These are phyloP conservation scores for Ypsolopha sequella DNA, from an alignment of 2,888 invertebrate species.

Conservation along the genomic window DNA sequence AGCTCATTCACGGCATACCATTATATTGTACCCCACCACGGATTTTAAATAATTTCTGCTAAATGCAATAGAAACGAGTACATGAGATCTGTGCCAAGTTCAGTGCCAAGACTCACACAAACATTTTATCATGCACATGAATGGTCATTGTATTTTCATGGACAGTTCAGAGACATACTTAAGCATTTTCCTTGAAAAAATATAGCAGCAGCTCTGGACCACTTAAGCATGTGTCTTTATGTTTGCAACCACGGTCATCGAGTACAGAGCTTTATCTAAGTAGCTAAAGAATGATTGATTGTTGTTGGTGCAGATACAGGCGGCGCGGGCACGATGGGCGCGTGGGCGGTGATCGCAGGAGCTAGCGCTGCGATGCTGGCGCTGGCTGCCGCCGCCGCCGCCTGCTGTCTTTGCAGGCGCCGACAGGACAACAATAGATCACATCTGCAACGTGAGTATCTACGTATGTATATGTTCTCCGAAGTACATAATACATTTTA, in stretches of 20 bases:
- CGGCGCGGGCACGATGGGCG: slow-evolving; percentile 75
- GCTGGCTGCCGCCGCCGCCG: slow-evolving; percentile 76
- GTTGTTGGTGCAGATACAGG: slow-evolving; percentile 35
- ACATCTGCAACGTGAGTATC: slow-evolving; percentile 40
- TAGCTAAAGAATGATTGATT: too few species aligned
- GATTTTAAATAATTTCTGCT: too few species aligned
- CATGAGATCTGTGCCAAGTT: too few species aligned
- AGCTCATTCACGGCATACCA: neutral
- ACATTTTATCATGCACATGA: neutral
- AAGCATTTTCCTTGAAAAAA: neutral
- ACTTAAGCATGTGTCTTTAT: too few species aligned
- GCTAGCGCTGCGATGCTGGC: slow-evolving; percentile 78
- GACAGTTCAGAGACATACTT: neutral
- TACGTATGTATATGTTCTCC: too few species aligned
- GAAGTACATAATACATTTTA: too few species aligned
- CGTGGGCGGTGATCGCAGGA: slow-evolving; percentile 81
- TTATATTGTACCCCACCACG: too few species aligned
- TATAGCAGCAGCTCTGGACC: too few species aligned
- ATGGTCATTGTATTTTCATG: neutral
- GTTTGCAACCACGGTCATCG: too few species aligned
- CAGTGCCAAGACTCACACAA: too few species aligned
- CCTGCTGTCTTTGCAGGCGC: slow-evolving; percentile 83
- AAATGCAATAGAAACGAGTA: too few species aligned
- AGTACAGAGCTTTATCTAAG: too few species aligned
- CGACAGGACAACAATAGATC: slow-evolving; percentile 32